These are phyloP conservation scores for Acrossocheilus wenchowensis DNA, from an alignment of 2,797 vertebrate species.

Conservation along the genomic window DNA sequence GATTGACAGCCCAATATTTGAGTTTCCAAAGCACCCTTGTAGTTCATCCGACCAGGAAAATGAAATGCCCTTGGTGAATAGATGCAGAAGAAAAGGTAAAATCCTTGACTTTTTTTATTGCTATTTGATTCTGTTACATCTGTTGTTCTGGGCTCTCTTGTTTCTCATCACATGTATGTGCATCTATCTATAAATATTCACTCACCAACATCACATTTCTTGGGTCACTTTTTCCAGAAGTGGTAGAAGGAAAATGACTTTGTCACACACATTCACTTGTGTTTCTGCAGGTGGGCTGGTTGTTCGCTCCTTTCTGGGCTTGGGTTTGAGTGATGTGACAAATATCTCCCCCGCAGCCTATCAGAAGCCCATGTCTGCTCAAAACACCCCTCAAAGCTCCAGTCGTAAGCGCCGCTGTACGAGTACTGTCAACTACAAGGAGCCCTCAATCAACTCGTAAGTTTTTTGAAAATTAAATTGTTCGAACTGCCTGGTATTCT, in stretches of 20 bases:
- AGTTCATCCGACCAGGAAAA: constrained; percentile 49
- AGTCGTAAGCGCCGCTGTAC: constrained; percentile 82
- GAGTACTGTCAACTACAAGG: constrained; percentile 86
- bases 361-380: constrained; percentile 69
- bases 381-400: constrained; percentile 62
- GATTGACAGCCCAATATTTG: constrained; percentile 71
- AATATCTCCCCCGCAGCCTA: constrained; percentile 80
- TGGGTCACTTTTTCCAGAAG: background rate
- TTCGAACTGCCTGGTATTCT: background rate
- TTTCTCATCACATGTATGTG: background rate
- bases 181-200: background rate
- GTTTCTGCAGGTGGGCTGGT: constrained; percentile 74
- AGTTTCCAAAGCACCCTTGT: constrained; percentile 60
- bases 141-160: background rate
- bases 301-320: constrained; percentile 70
- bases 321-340: constrained; percentile 88
- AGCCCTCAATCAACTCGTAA: constrained; percentile 82
- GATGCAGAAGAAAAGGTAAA: constrained; percentile 69
- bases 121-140: background rate
- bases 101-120: background rate
- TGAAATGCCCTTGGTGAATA: constrained; percentile 58
- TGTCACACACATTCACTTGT: constrained; percentile 26
- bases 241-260: background rate
- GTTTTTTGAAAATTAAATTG: background rate
- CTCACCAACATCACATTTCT: background rate